Base-by-base conservation (phyloP, 2,888 invertebrate species). In the Morpho achilles region DNA sequence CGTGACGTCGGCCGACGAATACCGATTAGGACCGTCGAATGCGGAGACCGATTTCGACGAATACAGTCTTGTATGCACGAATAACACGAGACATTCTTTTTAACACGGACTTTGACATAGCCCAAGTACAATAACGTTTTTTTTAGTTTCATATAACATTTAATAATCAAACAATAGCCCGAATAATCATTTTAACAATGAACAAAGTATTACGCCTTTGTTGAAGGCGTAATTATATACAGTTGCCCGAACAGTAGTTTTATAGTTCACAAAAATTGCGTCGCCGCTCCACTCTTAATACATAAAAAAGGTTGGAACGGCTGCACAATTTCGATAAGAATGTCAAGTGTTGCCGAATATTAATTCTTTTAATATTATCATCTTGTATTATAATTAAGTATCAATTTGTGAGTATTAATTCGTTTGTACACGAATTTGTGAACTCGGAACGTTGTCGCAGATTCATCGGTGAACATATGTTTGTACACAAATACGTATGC, bases 271-370 rank as follows among this genome's bases (percentile, higher is more conserved):
- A 63, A 61, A 53, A 61, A 68, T 76, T 77, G 72, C 72, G 75
- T 72, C 73, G 71, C 71, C 72, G 70, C 62, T 65, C 68, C 66
- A 60, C 58, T 42, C 62, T 57, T 10, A 9, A 8, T 3, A 49
- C 49, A 53, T 43, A 48, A 10, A 23, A 8, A 22, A 32, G 65
- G 66, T 58, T 68, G 62, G 65, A 65, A 60, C 66, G 73, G 67
- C 75, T 73, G 74, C 75, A 74, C 74, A 77, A 76, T 76, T 66
- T 61, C 58, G 64, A 61, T 77, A 79, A 75, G 87, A 87, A 88
- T 89, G 88, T 89, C 89, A 89, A 89, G 89, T 90, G 90, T 90
- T 90, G 90, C 90, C 79, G 88, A 88, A 88, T 87, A 88, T 79
- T 77, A 82, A 82, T 84, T 87, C 80, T 81, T 87, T 88, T 87